Conservation (phyloP, 2,113 vertebrate species). For the Hydrolagus affinis region DNA sequence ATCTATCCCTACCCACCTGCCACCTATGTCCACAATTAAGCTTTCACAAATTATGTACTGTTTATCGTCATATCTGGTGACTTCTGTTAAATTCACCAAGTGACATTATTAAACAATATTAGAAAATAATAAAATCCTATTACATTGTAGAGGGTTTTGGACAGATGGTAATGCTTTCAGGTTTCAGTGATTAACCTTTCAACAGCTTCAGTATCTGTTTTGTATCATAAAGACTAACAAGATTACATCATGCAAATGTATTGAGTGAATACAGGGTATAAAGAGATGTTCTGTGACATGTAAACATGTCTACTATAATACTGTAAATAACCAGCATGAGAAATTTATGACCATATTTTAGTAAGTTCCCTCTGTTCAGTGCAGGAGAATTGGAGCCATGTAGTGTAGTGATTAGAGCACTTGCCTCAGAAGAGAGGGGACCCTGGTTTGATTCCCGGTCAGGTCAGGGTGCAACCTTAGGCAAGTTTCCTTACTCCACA, state of each 20-base stretch:
- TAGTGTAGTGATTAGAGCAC: too few species aligned
- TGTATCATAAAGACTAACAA: background rate
- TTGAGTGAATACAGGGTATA: background rate
- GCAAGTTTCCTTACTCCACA: too few species aligned
- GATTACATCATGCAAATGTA: conserved; percentile 6
- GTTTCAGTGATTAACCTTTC: conserved; percentile 4
- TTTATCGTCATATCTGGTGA: background rate
- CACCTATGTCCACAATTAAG: too few species aligned
- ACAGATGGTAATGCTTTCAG: conserved; percentile 1
- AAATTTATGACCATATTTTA: too few species aligned
- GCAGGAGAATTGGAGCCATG: too few species aligned
- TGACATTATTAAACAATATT: too few species aligned
- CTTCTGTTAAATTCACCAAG: background rate
- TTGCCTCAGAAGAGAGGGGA: too few species aligned
- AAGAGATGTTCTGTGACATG: background rate
- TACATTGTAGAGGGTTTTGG: background rate
- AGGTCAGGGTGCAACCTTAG: too few species aligned
- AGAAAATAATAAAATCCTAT: conserved; percentile 6
- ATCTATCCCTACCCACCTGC: too few species aligned
- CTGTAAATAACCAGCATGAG: background rate
- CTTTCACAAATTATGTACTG: background rate
- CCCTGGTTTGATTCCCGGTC: too few species aligned
- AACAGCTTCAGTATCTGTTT: background rate
- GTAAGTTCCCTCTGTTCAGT: too few species aligned
- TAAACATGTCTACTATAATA: background rate